These are phyloP conservation scores for Hydrozoanthus tunicans DNA, from an alignment of 64 coral and sea anemone species.

Conservation along the genomic window DNA sequence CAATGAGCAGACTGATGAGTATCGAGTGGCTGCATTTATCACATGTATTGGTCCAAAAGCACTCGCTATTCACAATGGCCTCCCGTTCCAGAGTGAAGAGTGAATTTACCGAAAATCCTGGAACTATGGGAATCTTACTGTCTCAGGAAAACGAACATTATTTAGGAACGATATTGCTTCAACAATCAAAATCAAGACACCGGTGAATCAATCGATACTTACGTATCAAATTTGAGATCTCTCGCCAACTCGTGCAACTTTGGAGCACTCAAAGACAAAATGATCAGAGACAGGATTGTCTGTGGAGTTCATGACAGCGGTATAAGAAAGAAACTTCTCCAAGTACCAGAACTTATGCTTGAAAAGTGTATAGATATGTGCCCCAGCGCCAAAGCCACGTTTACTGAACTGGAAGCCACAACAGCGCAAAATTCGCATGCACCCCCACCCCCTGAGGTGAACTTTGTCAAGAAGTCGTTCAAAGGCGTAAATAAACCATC, in stretches of 20 bases:
- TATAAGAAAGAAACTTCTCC: background rate
- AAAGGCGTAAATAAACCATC: no score
- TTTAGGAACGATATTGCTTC: conserved; percentile 39
- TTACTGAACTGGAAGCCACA: background rate
- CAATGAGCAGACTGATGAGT: no score
- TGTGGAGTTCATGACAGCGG: conserved; percentile 12
- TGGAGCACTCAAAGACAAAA: conserved; percentile 47
- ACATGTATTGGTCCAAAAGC: no score
- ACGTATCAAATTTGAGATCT: conserved; percentile 22
- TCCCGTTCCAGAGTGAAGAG: no score
- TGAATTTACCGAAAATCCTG: no score
- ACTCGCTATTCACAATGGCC: no score
- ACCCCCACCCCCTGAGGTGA: background rate
- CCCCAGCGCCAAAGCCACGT: conserved; percentile 19
- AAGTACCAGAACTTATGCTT: conserved; percentile 27
- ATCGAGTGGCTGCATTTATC: no score
- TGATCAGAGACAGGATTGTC: background rate
- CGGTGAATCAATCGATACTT: conserved; percentile 41
- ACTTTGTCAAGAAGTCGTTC: no score
- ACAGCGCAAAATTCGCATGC: background rate
- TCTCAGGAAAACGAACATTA: conserved; percentile 27
- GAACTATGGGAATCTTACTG: no score
- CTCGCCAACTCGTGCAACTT: conserved; percentile 32
- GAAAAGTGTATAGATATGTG: conserved; percentile 48
- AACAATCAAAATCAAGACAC: conserved; percentile 38